Percentiles rank a stretch among this genome's conserved stretches.
phyloP scores from a whole-genome alignment of 1,140 invertebrate species.

The Gryllus bimaculatus region DNA sequence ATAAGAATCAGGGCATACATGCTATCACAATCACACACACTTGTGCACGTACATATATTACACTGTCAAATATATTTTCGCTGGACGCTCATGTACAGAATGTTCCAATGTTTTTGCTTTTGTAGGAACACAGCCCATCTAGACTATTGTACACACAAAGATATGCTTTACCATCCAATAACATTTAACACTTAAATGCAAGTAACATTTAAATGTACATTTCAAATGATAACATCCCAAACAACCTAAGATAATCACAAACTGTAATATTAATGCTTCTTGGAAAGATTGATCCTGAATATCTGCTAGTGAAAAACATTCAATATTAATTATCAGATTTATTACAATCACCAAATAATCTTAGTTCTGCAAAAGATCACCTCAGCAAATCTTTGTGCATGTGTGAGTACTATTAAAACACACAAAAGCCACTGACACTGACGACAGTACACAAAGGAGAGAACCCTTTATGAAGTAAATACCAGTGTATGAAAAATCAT shows the following conservation, averaged over 20 bases:
- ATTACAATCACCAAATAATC: too few species aligned
- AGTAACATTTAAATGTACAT: neutral
- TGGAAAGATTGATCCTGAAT: too few species aligned
- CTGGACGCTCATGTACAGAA: neutral
- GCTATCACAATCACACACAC: neutral
- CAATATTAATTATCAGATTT: too few species aligned
- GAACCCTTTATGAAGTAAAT: neutral
- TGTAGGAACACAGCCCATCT: neutral
- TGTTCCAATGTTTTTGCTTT: conserved; percentile 5
- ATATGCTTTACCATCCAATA: neutral
- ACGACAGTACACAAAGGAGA: too few species aligned
- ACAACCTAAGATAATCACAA: too few species aligned
- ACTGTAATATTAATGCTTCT: too few species aligned
- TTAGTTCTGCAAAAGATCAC: too few species aligned
- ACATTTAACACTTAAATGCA: neutral
- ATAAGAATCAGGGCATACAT: neutral
- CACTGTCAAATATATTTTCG: neutral
- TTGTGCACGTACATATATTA: neutral
- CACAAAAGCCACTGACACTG: too few species aligned
- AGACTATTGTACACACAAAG: neutral
- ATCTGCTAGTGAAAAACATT: too few species aligned
- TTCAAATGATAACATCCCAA: too few species aligned
- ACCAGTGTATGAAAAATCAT: neutral
- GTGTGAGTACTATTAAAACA: too few species aligned
- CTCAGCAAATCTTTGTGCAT: too few species aligned